phyloP scores from a whole-genome alignment of 2,113 vertebrate species.

The Fregetta grallaria region DNA sequence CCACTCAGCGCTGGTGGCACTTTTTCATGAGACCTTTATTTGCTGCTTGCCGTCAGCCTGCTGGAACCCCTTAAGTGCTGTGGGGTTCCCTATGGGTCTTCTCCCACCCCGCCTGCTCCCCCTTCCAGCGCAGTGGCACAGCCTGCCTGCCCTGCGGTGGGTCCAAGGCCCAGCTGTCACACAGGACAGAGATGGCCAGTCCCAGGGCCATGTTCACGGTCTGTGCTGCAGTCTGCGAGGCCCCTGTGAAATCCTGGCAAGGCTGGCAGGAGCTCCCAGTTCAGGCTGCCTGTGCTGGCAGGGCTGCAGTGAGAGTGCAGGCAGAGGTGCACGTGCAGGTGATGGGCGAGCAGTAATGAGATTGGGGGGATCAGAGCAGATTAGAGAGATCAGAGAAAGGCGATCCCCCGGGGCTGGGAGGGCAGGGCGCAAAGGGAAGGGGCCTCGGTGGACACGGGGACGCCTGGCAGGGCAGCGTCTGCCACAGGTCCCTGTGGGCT shows the following conservation, averaged over 20 bases:
- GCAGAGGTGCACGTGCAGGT: not conserved
- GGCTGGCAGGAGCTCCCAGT: not conserved
- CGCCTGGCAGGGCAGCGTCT: not conserved
- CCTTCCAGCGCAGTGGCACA: not conserved
- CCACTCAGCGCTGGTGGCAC: too few relatives aligned
- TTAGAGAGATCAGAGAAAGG: not conserved
- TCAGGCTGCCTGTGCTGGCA: not conserved
- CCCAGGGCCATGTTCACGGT: too few relatives aligned
- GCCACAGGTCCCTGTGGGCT: accelerated
- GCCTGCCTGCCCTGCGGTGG: too few relatives aligned
- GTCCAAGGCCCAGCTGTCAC: not conserved
- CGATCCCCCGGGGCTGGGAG: not conserved
- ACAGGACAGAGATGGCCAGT: not conserved
- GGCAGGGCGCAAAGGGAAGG: too few relatives aligned
- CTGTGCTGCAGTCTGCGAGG: not conserved
- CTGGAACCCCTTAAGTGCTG: not conserved
- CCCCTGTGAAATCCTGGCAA: accelerated
- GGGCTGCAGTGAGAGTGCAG: not conserved
- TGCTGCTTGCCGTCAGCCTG: not conserved
- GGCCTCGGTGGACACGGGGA: accelerated
- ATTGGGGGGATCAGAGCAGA: not conserved
- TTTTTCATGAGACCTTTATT: not conserved
- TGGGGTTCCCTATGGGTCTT: not conserved
- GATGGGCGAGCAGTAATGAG: not conserved
- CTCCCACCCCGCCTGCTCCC: not conserved